These are phyloP conservation scores for Azorinus chamasolen DNA, from an alignment of 2,888 invertebrate species.

Conservation along the genomic window DNA sequence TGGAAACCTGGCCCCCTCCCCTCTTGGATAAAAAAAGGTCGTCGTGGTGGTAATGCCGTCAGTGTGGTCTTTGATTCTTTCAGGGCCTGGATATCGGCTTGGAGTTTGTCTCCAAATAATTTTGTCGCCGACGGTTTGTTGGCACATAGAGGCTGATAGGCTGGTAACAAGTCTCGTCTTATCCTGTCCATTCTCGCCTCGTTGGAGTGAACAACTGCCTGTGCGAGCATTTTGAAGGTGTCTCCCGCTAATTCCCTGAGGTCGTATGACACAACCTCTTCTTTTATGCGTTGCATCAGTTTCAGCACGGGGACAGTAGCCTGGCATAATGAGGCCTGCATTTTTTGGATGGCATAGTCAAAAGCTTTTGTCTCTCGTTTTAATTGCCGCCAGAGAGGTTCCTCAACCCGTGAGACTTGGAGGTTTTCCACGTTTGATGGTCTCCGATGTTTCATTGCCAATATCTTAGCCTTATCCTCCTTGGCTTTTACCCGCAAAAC, in stretches of 20 bases:
- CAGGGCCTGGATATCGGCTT: conserved; percentile 7
- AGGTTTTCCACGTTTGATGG: conserved; percentile 17
- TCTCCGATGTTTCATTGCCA: conserved; percentile 1
- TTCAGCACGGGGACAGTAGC: conserved; percentile 15
- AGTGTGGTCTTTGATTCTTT: conserved; percentile 3
- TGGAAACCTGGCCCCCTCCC: conserved; percentile 11
- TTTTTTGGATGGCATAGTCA: conserved; percentile 14
- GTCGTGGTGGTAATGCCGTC: not conserved
- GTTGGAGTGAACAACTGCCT: conserved; percentile 10
- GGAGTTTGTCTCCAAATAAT: conserved; percentile 24
- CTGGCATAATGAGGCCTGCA: not conserved
- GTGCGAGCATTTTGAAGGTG: conserved; percentile 29
- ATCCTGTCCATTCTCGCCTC: conserved; percentile 12
- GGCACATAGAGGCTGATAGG: conserved; percentile 15
- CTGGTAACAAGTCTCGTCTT: conserved; percentile 18
- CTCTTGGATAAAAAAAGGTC: conserved; percentile 22
- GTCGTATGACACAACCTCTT: conserved; percentile 2
- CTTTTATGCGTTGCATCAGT: conserved; percentile 13
- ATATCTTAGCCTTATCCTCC: conserved; percentile 12
- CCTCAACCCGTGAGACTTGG: conserved; percentile 16
- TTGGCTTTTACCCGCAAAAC: conserved; percentile 11
- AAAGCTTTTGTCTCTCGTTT: conserved; percentile 10
- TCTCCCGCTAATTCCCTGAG: conserved; percentile 14
- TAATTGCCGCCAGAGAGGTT: conserved; percentile 19
- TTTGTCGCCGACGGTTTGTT: conserved; percentile 25